These are phyloP conservation scores for Amniataba percoides DNA, from an alignment of 2,797 vertebrate genomes.

Conservation along the genomic window DNA sequence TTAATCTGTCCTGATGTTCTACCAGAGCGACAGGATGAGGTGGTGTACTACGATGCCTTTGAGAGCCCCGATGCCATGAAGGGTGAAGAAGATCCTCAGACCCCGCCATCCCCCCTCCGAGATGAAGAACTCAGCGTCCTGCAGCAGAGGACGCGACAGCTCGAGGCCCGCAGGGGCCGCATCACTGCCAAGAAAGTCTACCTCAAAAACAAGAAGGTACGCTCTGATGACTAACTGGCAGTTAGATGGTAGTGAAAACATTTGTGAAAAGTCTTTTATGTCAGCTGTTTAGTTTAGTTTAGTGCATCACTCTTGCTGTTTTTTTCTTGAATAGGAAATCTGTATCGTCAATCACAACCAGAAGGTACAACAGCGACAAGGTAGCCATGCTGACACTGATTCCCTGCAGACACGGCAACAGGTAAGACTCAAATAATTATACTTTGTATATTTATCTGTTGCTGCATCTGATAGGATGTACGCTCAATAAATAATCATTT, in stretches of 20 bases:
- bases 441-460: neutral
- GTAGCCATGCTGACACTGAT: slow-evolving; percentile 77
- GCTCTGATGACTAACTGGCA: neutral
- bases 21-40: slow-evolving; percentile 95
- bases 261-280: too few relatives aligned
- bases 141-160: slow-evolving; percentile 93
- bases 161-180: slow-evolving; percentile 95
- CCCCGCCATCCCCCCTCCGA: slow-evolving; percentile 85
- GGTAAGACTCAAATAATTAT: slow-evolving; percentile 70
- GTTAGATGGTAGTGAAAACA: neutral
- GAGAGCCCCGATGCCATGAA: slow-evolving; percentile 98
- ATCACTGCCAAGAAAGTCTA: slow-evolving; percentile 98
- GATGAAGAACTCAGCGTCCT: slow-evolving; percentile 89
- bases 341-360: slow-evolving; percentile 95
- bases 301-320: neutral
- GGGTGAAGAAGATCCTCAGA: slow-evolving; percentile 85
- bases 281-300: neutral
- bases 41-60: slow-evolving; percentile 96
- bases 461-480: neutral
- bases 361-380: slow-evolving; percentile 91
- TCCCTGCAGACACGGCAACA: slow-evolving; percentile 81
- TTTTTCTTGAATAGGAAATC: slow-evolving; percentile 88
- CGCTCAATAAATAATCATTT: neutral
- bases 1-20: slow-evolving; percentile 15
- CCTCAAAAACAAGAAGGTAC: slow-evolving; percentile 99